Evolutionary conservation across 2,888 invertebrate genomes (phyloP).

Genomic region (Steinernema scapterisci): DNA sequence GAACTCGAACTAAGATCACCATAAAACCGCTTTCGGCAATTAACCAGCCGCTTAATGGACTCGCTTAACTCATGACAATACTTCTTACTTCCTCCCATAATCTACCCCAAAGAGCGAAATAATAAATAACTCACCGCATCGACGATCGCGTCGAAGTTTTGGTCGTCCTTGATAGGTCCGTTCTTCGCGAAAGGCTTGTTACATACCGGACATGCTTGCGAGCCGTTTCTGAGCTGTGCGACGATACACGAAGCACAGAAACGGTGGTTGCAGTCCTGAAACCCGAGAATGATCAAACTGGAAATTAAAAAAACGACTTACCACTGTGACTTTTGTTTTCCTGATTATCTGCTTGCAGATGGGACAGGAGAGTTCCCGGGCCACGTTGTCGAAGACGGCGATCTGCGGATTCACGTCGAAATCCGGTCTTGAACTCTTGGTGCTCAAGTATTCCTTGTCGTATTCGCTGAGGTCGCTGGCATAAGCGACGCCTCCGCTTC

Average conservation of each 20-base stretch:
- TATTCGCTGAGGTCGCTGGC: conserved; percentile 14
- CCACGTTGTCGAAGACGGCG: background rate
- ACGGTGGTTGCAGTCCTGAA: conserved; percentile 11
- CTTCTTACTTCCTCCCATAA: too few relatives aligned
- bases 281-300: background rate
- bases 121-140: conserved; percentile 10
- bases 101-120: too few relatives aligned
- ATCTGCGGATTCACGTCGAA: background rate
- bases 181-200: conserved; percentile 14
- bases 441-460: conserved; percentile 14
- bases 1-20: too few relatives aligned
- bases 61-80: too few relatives aligned
- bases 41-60: too few relatives aligned
- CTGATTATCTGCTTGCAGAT: background rate
- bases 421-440: background rate
- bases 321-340: conserved; percentile 13
- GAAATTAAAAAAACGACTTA: background rate
- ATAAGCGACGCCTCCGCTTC: background rate
- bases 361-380: background rate
- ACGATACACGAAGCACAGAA: conserved; percentile 16
- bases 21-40: too few relatives aligned
- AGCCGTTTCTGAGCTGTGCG: background rate
- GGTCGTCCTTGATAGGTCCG: background rate
- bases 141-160: conserved; percentile 2
- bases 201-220: conserved; percentile 21